phyloP scores from a whole-genome alignment of 2,113 vertebrate genomes.

The Mus pahari region DNA sequence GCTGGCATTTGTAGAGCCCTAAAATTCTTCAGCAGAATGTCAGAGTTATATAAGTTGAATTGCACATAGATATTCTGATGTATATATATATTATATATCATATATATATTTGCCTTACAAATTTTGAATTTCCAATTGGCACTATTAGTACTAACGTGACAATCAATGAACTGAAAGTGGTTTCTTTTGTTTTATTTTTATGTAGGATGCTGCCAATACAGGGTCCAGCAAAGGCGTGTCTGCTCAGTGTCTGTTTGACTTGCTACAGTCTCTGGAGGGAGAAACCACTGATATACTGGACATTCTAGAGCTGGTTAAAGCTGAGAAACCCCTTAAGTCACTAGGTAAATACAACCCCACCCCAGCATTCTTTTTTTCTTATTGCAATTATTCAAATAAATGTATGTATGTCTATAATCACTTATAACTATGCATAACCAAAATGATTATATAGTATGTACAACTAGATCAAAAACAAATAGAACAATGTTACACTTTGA shows the following conservation, averaged over 20 bases:
- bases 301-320: slow-evolving; percentile 96
- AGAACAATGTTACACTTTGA: neutral
- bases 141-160: neutral
- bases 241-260: slow-evolving; percentile 97
- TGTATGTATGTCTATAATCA: neutral
- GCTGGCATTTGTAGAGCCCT: neutral
- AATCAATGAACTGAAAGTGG: neutral
- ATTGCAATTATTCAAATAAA: neutral
- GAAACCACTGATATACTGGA: slow-evolving; percentile 95
- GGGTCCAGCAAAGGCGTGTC: slow-evolving; percentile 95
- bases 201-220: slow-evolving; percentile 89
- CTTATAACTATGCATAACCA: neutral
- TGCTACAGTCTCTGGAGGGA: slow-evolving; percentile 96
- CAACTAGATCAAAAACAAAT: neutral
- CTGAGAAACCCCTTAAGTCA: slow-evolving; percentile 97
- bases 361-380: slow-evolving; percentile 39
- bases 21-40: neutral
- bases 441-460: neutral
- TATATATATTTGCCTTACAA: neutral
- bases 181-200: slow-evolving; percentile 3
- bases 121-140: slow-evolving; percentile 21
- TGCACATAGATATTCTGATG: neutral
- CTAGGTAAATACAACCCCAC: slow-evolving; percentile 89
- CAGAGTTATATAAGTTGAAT: neutral
- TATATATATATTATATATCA: too few relatives aligned